Conservation (phyloP, 2,113 vertebrate genomes). For the Protobothrops mucrosquamatus region DNA sequence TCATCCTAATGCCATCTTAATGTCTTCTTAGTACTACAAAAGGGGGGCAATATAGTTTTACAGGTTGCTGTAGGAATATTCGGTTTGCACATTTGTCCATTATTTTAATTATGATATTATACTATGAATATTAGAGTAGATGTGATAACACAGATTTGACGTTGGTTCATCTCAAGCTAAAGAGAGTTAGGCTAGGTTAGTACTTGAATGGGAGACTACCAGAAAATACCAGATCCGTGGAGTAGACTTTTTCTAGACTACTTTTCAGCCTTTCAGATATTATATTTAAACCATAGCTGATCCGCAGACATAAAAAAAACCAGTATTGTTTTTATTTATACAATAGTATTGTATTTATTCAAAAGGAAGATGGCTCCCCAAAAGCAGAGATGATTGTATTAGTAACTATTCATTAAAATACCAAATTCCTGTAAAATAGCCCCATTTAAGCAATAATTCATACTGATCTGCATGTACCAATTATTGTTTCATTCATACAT, state of each 20-base stretch:
- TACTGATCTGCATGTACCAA: too few relatives aligned
- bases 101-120: not conserved
- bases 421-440: too few relatives aligned
- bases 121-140: not conserved
- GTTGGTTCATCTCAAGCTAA: not conserved
- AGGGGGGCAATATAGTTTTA: not conserved
- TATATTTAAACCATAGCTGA: not conserved
- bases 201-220: not conserved
- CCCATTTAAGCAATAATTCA: too few relatives aligned
- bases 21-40: not conserved
- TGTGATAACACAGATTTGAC: too few relatives aligned
- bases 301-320: not conserved
- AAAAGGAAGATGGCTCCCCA: not conserved
- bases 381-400: too few relatives aligned
- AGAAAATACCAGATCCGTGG: too few relatives aligned
- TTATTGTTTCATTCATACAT: too few relatives aligned
- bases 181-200: not conserved
- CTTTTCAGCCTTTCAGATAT: too few relatives aligned
- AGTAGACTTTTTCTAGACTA: too few relatives aligned
- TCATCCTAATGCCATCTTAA: not conserved
- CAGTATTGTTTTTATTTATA: not conserved
- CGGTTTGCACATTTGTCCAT: not conserved
- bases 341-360: not conserved
- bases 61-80: not conserved
- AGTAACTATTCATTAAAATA: too few relatives aligned